Evolutionary conservation across 2,797 vertebrate species (phyloP).

Genomic region (Pogonophryne albipinna): DNA sequence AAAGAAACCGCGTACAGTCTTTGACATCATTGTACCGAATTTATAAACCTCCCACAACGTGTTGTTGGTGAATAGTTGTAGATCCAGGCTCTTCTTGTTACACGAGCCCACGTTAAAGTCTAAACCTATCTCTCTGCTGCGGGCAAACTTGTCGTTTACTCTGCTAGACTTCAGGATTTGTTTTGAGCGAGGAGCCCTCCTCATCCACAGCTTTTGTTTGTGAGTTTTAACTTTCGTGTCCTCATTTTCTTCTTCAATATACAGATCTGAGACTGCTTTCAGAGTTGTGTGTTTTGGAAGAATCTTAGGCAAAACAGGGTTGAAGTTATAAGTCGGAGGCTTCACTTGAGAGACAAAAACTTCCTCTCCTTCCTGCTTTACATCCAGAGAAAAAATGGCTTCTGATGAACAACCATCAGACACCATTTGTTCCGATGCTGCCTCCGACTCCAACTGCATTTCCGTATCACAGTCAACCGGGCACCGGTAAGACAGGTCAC

Average conservation of each 20-base stretch:
- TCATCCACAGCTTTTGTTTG: conserved; percentile 45
- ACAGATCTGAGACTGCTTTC: fast-evolving
- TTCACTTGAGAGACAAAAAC: neutral
- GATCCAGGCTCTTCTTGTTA: neutral
- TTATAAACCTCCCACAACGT: conserved; percentile 43
- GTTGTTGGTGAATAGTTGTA: conserved; percentile 34
- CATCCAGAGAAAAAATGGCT: neutral
- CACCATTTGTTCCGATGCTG: fast-evolving
- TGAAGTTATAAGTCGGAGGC: fast-evolving
- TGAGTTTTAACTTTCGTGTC: neutral
- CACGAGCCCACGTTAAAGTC: conserved; percentile 45
- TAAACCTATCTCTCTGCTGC: conserved; percentile 29
- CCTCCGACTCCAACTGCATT: neutral
- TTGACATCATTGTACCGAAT: conserved; percentile 35
- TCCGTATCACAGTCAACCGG: conserved; percentile 44
- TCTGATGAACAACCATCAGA: neutral
- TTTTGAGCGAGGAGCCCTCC: neutral
- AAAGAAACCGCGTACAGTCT: conserved; percentile 18
- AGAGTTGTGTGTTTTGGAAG: fast-evolving
- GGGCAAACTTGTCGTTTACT: conserved; percentile 20
- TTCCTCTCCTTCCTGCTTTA: conserved; percentile 44
- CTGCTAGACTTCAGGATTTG: conserved; percentile 22
- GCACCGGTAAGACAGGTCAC: conserved; percentile 48
- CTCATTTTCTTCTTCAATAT: neutral
- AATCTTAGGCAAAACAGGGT: fast-evolving